phyloP scores from a whole-genome alignment of 2,888 invertebrate species.

The Cabera pusaria region DNA sequence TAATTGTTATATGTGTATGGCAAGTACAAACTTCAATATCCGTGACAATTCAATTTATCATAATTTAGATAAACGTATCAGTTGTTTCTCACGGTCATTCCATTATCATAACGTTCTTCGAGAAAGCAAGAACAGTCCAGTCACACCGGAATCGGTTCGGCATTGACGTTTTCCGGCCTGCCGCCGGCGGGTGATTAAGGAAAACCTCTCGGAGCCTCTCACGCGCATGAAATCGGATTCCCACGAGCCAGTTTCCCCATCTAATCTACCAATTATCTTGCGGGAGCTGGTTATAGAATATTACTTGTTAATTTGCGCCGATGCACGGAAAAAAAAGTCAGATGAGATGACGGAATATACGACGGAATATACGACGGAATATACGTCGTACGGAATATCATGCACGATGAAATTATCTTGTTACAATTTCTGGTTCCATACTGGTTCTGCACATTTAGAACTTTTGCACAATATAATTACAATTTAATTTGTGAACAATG shows the following conservation, averaged over 20 bases:
- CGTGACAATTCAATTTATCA: no score
- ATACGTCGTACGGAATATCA: no score
- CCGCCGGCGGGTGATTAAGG: constrained; percentile 44
- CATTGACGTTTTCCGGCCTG: constrained; percentile 57
- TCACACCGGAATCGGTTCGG: constrained; percentile 48
- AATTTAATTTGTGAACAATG: no score
- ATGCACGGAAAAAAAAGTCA: constrained; percentile 5
- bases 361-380: no score
- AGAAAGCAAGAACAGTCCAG: constrained; percentile 51
- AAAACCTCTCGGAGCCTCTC: constrained; percentile 72
- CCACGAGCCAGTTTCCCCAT: constrained; percentile 69
- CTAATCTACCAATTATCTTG: constrained; percentile 55
- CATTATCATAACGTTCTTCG: constrained; percentile 44
- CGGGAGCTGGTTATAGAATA: constrained; percentile 34
- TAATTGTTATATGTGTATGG: no score
- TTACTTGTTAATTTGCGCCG: constrained; percentile 7
- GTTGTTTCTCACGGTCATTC: constrained; percentile 39
- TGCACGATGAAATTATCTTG: no score
- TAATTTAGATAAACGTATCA: constrained; percentile 21
- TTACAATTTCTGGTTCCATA: no score
- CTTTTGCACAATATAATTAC: no score
- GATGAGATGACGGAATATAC: no score
- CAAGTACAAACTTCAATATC: no score
- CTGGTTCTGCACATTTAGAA: no score
- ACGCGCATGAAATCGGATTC: constrained; percentile 69